phyloP scores from a whole-genome alignment of 2,888 invertebrate species.

The Andrena trimmerana region DNA sequence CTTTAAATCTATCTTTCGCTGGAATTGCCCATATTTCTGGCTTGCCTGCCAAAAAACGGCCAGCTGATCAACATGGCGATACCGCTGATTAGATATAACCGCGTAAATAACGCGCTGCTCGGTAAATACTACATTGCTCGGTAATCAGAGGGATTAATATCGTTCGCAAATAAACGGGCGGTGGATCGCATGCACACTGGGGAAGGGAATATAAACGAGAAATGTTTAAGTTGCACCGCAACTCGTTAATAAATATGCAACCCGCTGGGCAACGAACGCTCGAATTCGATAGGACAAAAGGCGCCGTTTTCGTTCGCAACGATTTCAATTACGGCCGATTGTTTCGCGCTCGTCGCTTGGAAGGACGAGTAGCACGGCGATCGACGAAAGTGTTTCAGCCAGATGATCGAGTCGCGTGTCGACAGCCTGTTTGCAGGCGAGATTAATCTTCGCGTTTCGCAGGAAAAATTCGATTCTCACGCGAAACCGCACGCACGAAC shows the following conservation, averaged over 20 bases:
- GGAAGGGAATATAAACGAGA: not conserved
- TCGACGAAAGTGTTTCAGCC: slow-evolving; percentile 4
- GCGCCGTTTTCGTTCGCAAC: not conserved
- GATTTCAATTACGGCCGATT: not conserved
- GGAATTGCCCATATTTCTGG: not conserved
- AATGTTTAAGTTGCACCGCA: not conserved
- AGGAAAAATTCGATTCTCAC: slow-evolving; percentile 52
- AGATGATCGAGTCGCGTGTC: slow-evolving; percentile 49
- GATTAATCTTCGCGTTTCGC: slow-evolving; percentile 47
- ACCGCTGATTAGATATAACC: slow-evolving; percentile 25
- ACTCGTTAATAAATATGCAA: no score
- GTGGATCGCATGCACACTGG: not conserved
- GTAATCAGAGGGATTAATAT: slow-evolving; percentile 41
- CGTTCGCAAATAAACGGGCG: slow-evolving; percentile 19
- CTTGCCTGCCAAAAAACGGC: slow-evolving; percentile 4
- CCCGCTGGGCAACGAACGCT: not conserved
- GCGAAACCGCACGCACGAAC: slow-evolving; percentile 54
- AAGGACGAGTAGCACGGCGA: not conserved
- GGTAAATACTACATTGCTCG: slow-evolving; percentile 26
- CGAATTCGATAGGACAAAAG: not conserved
- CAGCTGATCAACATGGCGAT: slow-evolving; percentile 11
- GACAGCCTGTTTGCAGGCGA: slow-evolving; percentile 30
- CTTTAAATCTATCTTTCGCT: slow-evolving; percentile 8
- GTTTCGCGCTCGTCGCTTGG: not conserved
- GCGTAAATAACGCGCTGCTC: slow-evolving; percentile 15